Evolutionary conservation across 2,797 vertebrate genomes (phyloP).

Genomic region (Cyprinella venusta): DNA sequence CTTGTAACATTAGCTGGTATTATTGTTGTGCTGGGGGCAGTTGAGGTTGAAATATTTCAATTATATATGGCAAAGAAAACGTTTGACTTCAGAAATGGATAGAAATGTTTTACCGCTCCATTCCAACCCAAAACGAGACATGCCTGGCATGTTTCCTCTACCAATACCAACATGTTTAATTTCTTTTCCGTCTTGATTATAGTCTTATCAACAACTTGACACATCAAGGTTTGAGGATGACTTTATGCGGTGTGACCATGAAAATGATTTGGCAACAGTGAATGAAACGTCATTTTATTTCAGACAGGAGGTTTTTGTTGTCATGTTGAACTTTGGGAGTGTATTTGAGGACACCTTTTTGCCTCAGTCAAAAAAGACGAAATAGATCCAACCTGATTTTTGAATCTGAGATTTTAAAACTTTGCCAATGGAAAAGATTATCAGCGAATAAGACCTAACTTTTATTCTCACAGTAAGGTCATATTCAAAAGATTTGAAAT

Average conservation of each 20-base stretch:
- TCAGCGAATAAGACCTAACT: not conserved
- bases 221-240: not conserved
- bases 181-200: slow-evolving; percentile 21
- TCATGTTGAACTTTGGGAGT: not conserved
- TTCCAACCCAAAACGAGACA: not conserved
- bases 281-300: slow-evolving; percentile 24
- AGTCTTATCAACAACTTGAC: slow-evolving; percentile 33
- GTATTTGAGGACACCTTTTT: not conserved
- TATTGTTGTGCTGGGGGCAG: slow-evolving; percentile 1
- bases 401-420: not conserved
- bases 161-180: slow-evolving; percentile 29
- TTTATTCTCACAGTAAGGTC: not conserved
- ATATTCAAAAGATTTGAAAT: not conserved
- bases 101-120: not conserved
- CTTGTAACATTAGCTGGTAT: slow-evolving; percentile 3
- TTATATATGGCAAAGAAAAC: slow-evolving; percentile 18
- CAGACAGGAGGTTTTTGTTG: slow-evolving; percentile 8
- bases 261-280: slow-evolving; percentile 39
- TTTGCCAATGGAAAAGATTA: not conserved
- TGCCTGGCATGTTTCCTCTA: slow-evolving; percentile 30
- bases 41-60: slow-evolving; percentile 20
- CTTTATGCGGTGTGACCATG: slow-evolving; percentile 1
- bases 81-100: not conserved
- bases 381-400: not conserved
- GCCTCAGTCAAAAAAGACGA: not conserved